A percentile compares a stretch with the other conserved stretches of the same genome.
Conservation (phyloP, 2,888 invertebrate species). For the Macrosiphum euphorbiae region DNA sequence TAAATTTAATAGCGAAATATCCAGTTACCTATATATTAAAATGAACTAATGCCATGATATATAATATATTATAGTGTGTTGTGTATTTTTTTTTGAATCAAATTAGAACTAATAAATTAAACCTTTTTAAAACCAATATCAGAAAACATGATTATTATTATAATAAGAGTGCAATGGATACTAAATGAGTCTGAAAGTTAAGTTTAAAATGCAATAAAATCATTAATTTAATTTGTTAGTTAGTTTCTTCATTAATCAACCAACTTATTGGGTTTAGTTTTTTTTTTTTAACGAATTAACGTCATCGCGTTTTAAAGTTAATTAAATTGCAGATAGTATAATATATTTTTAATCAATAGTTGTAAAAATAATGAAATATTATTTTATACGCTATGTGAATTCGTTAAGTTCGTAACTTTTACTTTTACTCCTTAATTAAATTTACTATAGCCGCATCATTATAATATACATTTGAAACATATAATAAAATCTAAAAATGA, state of each 20-base stretch:
- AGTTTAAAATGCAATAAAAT: slow-evolving; percentile 38
- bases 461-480: not conserved
- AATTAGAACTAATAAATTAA: slow-evolving; percentile 14
- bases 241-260: slow-evolving; percentile 50
- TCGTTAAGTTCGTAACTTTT: slow-evolving; percentile 14
- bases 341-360: slow-evolving; percentile 37
- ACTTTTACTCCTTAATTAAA: slow-evolving; percentile 26
- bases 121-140: slow-evolving; percentile 3
- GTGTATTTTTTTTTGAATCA: not conserved
- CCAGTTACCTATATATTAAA: not conserved
- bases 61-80: not conserved
- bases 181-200: slow-evolving; percentile 27
- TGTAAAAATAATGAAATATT: slow-evolving; percentile 44
- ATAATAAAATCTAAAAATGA: slow-evolving; percentile 18
- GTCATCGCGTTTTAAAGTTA: slow-evolving; percentile 32
- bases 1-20: not conserved
- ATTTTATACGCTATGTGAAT: slow-evolving; percentile 40
- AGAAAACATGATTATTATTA: slow-evolving; percentile 20
- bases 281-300: not conserved
- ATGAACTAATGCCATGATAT: not conserved
- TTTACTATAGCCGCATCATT: not conserved
- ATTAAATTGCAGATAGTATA: slow-evolving; percentile 19
- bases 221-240: slow-evolving; percentile 40
- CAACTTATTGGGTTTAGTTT: slow-evolving; percentile 39
- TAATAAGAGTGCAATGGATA: not conserved